Evolutionary conservation across 2,888 invertebrate genomes (phyloP), one percentile per base, ranked within the genome.

Genomic region (Drosophila algonquin): DNA sequence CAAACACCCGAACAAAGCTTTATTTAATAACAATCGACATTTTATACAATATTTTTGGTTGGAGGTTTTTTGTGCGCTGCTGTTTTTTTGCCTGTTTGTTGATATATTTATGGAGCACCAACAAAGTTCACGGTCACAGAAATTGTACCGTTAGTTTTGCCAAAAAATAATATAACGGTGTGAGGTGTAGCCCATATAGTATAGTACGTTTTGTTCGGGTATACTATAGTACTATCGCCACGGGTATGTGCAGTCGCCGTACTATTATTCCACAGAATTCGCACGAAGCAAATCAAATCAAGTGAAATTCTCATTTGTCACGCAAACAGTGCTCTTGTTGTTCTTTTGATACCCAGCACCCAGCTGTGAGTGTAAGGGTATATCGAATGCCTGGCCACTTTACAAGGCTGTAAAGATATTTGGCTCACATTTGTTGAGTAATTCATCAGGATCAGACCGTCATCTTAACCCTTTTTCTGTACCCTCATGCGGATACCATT

Each of bases 51-150:
- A 35, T 58, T 55, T 75, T 61, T 60, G 59, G 50, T 12, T 53
- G 21, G 8, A 48, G 65, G 60, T 67, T 50, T 56, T 21, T 58
- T 21, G 9, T 54, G 14, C 8, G 35, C 35, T 35, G 56, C 50
- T 62, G 0, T 70, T 51, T 51, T 51, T 55, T 51, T 63, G 51
- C 40, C 35, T 62, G 55, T 72, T 56, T 56, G 56, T 47, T 56
- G 71, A 35, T 73, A 55, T 64, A 56, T 73, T 27, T 46, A 64
- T 73, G 73, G 45, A 52, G 47, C 47, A 64, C 50, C 59, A 51
- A 61, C 64, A 80, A 81, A 75, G 81, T 81, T 84, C 81, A 81
- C 68, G 65, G 79, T 76, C 73, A 63, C 12, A 50, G 50, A 27
- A 32, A 53, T n/a, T 54, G 61, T 70, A 70, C 75, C 63, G 75